Evolutionary conservation across 2,113 vertebrate genomes (phyloP).

Genomic region (Cinclus cinclus): DNA sequence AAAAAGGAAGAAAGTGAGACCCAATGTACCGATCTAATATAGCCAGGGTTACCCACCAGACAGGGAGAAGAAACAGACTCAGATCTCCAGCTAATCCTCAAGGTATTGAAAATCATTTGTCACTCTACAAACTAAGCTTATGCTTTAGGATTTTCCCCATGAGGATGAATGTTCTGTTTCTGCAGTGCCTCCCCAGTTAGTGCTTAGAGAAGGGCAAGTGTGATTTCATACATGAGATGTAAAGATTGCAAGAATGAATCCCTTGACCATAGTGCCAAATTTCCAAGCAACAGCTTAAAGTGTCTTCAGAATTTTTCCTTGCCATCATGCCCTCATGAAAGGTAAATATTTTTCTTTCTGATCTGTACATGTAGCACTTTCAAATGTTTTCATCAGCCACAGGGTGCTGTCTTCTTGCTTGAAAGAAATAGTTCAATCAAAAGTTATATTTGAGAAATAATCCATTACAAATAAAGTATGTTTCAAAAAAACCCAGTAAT

Average conservation of each 20-base stretch:
- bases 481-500: not conserved
- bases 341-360: conserved; percentile 49
- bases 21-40: not conserved
- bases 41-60: not conserved
- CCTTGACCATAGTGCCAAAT: not conserved
- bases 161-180: not conserved
- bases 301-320: not conserved
- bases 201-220: not conserved
- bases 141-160: not conserved
- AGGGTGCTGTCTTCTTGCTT: not conserved
- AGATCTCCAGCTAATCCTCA: not conserved
- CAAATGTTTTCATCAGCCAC: conserved; percentile 8
- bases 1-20: conserved; percentile 9
- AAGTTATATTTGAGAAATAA: not conserved
- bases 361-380: conserved; percentile 2
- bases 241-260: not conserved
- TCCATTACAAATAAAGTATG: not conserved
- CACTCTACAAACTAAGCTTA: not conserved
- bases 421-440: not conserved
- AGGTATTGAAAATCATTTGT: not conserved
- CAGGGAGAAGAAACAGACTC: not conserved
- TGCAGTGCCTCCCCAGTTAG: not conserved
- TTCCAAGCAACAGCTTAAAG: conserved; percentile 22
- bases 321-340: not conserved
- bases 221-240: not conserved